Evolutionary conservation across 2,113 vertebrate genomes (phyloP).

Genomic region (Athene noctua): DNA sequence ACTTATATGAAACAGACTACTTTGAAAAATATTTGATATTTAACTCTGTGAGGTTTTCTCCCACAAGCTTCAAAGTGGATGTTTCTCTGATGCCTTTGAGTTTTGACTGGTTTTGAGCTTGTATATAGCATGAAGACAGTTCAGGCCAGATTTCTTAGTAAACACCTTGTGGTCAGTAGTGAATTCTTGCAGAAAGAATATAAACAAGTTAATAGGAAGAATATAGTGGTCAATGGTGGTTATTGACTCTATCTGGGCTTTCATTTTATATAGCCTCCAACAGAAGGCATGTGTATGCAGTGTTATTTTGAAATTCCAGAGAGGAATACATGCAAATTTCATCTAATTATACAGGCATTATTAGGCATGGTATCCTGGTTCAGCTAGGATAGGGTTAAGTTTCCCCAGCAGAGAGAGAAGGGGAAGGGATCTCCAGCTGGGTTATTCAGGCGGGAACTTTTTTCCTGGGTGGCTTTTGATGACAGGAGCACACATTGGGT

Average conservation of each 20-base stretch:
- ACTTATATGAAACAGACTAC: background rate
- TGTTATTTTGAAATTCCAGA: background rate
- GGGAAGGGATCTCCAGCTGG: no score
- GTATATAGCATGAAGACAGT: fast-evolving
- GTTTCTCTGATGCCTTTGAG: background rate
- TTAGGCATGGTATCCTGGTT: background rate
- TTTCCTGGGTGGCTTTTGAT: no score
- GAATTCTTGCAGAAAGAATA: background rate
- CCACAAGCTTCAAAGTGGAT: background rate
- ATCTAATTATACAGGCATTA: background rate
- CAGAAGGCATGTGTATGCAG: background rate
- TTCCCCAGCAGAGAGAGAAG: no score
- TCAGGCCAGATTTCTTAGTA: background rate
- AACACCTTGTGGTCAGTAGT: background rate
- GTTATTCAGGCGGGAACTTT: no score
- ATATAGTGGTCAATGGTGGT: no score
- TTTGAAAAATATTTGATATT: background rate
- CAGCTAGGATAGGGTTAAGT: no score
- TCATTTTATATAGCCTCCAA: background rate
- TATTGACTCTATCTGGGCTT: background rate
- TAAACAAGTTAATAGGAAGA: background rate
- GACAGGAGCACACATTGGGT: no score
- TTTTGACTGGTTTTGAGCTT: background rate
- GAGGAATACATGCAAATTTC: background rate
- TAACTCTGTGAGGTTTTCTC: background rate